Conservation (phyloP, 2,888 invertebrate species). For the Cecidostiba fungosa region DNA sequence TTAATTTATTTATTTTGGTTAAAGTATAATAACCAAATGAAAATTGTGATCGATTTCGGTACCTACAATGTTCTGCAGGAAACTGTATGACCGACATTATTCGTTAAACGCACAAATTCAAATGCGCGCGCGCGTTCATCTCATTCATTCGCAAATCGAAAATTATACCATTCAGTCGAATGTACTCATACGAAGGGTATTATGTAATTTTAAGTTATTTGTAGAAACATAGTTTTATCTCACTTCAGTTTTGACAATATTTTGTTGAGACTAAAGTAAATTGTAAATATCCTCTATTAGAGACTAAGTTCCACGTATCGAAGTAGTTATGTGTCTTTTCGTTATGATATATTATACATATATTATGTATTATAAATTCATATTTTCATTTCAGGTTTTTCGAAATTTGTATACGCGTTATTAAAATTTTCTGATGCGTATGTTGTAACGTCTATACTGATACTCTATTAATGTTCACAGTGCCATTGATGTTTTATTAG, state of each 20-base stretch:
- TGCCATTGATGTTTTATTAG: conserved; percentile 19
- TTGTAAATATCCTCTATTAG: conserved; percentile 52
- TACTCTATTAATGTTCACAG: conserved; percentile 1
- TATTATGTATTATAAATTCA: background rate
- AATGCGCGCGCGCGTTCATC: background rate
- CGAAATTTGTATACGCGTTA: background rate
- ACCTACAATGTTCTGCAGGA: conserved; percentile 20
- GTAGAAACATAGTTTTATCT: conserved; percentile 26
- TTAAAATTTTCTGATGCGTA: background rate
- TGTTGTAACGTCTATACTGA: background rate
- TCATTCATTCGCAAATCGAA: conserved; percentile 21
- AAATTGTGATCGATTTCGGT: conserved; percentile 39
- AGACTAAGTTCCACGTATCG: background rate
- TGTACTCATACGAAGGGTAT: conserved; percentile 33
- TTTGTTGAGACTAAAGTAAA: conserved; percentile 22
- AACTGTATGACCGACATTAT: conserved; percentile 20
- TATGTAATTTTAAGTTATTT: conserved; percentile 44
- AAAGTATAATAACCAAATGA: background rate
- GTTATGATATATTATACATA: background rate
- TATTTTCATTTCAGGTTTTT: background rate
- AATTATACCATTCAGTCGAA: conserved; percentile 21
- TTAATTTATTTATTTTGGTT: conserved; percentile 17
- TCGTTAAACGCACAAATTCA: background rate
- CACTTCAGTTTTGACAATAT: conserved; percentile 7
- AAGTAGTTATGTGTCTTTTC: background rate